A percentile compares a stretch with the other conserved stretches of the same genome.
Evolutionary conservation across 2,888 invertebrate genomes (phyloP).

Genomic region (Cenopis cana): DNA sequence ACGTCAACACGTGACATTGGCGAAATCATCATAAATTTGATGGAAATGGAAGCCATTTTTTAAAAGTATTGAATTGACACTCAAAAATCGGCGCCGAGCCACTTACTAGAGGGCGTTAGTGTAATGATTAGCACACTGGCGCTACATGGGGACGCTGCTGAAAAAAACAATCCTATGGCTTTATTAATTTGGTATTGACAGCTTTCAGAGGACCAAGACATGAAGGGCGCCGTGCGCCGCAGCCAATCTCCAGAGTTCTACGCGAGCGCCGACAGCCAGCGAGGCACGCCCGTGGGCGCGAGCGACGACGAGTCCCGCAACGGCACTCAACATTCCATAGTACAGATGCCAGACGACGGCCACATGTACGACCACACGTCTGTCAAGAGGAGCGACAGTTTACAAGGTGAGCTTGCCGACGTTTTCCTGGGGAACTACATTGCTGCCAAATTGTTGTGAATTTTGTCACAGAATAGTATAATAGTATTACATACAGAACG

Average conservation of each 20-base stretch:
- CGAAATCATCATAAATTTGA: too few relatives aligned
- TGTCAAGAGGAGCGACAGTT: constrained; percentile 74
- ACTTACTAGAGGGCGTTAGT: too few relatives aligned
- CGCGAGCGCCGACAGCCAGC: constrained; percentile 66
- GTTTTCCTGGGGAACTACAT: not conserved
- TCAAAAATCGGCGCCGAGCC: too few relatives aligned
- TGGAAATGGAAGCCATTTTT: too few relatives aligned
- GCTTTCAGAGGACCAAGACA: constrained; percentile 82
- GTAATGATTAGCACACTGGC: too few relatives aligned
- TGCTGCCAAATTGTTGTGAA: too few relatives aligned
- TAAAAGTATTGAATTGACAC: too few relatives aligned
- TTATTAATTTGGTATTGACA: constrained; percentile 46
- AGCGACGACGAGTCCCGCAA: constrained; percentile 83
- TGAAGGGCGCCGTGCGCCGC: constrained; percentile 75
- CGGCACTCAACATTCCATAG: constrained; percentile 88
- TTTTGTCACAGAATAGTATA: too few relatives aligned
- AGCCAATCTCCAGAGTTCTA: constrained; percentile 79
- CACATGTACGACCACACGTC: constrained; percentile 76
- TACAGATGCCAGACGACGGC: constrained; percentile 86
- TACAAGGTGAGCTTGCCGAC: constrained; percentile 70
- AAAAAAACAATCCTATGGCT: too few relatives aligned
- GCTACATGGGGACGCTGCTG: too few relatives aligned
- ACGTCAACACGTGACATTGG: too few relatives aligned
- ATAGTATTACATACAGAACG: too few relatives aligned
- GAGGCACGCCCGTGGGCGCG: constrained; percentile 79